A percentile compares a stretch with the other conserved stretches of the same genome.
Evolutionary conservation across 2,797 vertebrate species (phyloP).

Genomic region (Sebastes paucispinis): DNA sequence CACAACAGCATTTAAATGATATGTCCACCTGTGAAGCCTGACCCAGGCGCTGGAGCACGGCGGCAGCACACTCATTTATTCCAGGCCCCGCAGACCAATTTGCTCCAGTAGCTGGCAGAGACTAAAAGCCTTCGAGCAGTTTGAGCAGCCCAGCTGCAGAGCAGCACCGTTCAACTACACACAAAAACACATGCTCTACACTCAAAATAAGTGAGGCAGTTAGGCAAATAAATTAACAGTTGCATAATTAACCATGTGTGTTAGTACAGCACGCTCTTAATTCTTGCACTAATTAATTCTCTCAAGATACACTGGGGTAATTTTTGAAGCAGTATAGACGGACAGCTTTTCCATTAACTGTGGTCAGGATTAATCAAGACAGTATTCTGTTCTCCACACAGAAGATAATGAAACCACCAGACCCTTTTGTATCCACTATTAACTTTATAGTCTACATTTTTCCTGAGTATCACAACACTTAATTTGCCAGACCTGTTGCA

Average conservation of each 20-base stretch:
- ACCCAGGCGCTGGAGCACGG: neutral
- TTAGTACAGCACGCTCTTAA: slow-evolving; percentile 3
- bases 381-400: neutral
- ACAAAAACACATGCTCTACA: neutral
- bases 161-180: neutral
- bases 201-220: slow-evolving; percentile 1
- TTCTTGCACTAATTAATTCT: slow-evolving; percentile 16
- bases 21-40: neutral
- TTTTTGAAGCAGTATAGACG: neutral
- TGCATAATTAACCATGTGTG: slow-evolving; percentile 14
- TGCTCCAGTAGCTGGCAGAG: slow-evolving; percentile 18
- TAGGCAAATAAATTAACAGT: slow-evolving; percentile 11
- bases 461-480: neutral
- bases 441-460: neutral
- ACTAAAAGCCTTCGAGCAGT: slow-evolving; percentile 21
- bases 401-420: neutral
- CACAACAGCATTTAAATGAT: neutral
- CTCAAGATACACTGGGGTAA: neutral
- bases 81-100: slow-evolving; percentile 20
- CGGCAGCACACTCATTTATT: slow-evolving; percentile 19
- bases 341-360: neutral
- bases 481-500: neutral
- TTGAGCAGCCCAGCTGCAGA: slow-evolving; percentile 26
- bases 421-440: neutral
- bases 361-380: neutral